Conservation (phyloP, 2,888 invertebrate genomes). For the Leptodirus hochenwartii region DNA sequence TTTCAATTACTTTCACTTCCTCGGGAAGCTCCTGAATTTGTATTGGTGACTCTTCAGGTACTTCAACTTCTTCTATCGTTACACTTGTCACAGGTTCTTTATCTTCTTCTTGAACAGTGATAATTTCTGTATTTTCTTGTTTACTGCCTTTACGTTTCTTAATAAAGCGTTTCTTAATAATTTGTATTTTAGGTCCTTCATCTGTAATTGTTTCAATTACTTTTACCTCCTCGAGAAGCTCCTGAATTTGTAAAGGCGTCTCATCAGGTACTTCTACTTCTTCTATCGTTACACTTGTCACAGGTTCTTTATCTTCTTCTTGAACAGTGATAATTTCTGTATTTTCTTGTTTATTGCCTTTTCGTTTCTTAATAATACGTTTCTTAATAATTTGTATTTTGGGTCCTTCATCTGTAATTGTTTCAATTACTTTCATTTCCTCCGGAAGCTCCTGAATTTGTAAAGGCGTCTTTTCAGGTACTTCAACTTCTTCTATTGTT, state of each 20-base stretch:
- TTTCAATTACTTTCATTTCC: slow-evolving; percentile 18
- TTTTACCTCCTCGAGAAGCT: slow-evolving; percentile 14
- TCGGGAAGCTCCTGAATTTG: slow-evolving; percentile 16
- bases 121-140: slow-evolving; percentile 17
- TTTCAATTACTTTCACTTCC: slow-evolving; percentile 23
- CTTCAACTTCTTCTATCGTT: slow-evolving; percentile 13
- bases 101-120: slow-evolving; percentile 19
- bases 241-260: slow-evolving; percentile 12
- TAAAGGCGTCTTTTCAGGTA: no score
- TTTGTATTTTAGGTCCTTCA: slow-evolving; percentile 16
- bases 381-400: slow-evolving; percentile 16
- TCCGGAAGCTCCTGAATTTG: slow-evolving; percentile 19
- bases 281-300: slow-evolving; percentile 16
- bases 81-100: slow-evolving; percentile 20
- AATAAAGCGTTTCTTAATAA: slow-evolving; percentile 13
- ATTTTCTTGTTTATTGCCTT: slow-evolving; percentile 18
- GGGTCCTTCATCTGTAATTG: slow-evolving; percentile 14
- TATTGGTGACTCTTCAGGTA: no score
- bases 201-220: slow-evolving; percentile 15
- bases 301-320: slow-evolving; percentile 25
- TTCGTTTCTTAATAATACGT: slow-evolving; percentile 14
- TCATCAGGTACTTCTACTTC: slow-evolving; percentile 12
- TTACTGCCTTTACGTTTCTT: slow-evolving; percentile 20
- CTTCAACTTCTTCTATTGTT: no score
- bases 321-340: slow-evolving; percentile 19